phyloP scores from a whole-genome alignment of 2,888 invertebrate genomes.

The Pelosia muscerda region DNA sequence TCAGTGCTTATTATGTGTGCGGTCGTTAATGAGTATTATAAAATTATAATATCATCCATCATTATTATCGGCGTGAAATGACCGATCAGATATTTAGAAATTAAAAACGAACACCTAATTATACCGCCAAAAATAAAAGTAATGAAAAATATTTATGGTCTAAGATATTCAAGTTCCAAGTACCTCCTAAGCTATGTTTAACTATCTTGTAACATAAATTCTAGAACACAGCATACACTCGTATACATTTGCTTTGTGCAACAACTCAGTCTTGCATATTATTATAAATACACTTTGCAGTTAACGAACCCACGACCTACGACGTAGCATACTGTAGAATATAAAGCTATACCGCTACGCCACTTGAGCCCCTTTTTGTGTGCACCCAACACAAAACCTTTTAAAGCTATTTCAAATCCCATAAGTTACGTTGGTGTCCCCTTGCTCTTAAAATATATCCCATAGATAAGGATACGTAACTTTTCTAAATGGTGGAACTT shows the following conservation, averaged over 20 bases:
- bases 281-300: neutral
- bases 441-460: conserved; percentile 11
- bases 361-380: neutral
- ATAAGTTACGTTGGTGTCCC: conserved; percentile 7
- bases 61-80: neutral
- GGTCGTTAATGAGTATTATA: neutral
- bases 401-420: neutral
- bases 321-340: neutral
- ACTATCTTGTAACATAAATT: too few species aligned
- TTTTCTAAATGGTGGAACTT: conserved; percentile 5
- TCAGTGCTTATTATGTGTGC: neutral
- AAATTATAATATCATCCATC: neutral
- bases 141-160: neutral
- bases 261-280: neutral
- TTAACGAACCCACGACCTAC: neutral
- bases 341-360: neutral
- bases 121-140: neutral
- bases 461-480: conserved; percentile 12
- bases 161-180: too few species aligned
- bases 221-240: too few species aligned
- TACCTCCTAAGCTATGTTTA: too few species aligned
- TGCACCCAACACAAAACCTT: neutral
- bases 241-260: too few species aligned
- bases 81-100: neutral
- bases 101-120: neutral